A percentile compares a stretch with the other conserved stretches of the same genome.
These are phyloP conservation scores for Spodoptera litura DNA, from an alignment of 1,140 invertebrate species.

Conservation along the genomic window DNA sequence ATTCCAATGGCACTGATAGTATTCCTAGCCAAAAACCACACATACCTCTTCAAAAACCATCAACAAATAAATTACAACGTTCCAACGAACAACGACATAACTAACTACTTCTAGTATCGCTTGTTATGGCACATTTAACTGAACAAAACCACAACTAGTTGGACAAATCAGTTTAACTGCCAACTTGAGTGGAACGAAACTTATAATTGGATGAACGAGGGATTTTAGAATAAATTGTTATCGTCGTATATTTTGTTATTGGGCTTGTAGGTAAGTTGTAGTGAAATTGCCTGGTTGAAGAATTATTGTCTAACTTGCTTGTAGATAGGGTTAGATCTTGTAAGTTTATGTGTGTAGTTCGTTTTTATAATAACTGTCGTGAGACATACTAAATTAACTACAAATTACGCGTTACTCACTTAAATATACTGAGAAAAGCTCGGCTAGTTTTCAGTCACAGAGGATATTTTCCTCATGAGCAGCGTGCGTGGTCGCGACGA, in stretches of 20 bases:
- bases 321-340: neutral
- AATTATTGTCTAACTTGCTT: too few relatives aligned
- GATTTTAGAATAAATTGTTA: slow-evolving; percentile 38
- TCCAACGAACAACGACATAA: neutral
- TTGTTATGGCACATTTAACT: slow-evolving; percentile 23
- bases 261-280: neutral
- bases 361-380: too few relatives aligned
- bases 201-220: slow-evolving; percentile 34
- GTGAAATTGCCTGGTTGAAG: neutral
- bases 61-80: too few relatives aligned
- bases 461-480: too few relatives aligned
- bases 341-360: neutral
- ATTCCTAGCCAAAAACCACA: too few relatives aligned
- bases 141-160: slow-evolving; percentile 20
- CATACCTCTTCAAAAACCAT: too few relatives aligned
- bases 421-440: too few relatives aligned
- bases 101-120: neutral
- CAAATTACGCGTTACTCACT: too few relatives aligned
- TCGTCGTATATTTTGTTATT: neutral
- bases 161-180: slow-evolving; percentile 35
- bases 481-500: too few relatives aligned
- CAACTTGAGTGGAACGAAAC: slow-evolving; percentile 19
- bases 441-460: too few relatives aligned
- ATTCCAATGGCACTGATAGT: too few relatives aligned
- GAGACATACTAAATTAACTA: too few relatives aligned